Percentiles rank a stretch among this genome's conserved stretches.
phyloP scores from a whole-genome alignment of 1,140 invertebrate species.

The Drosophila triauraria region DNA sequence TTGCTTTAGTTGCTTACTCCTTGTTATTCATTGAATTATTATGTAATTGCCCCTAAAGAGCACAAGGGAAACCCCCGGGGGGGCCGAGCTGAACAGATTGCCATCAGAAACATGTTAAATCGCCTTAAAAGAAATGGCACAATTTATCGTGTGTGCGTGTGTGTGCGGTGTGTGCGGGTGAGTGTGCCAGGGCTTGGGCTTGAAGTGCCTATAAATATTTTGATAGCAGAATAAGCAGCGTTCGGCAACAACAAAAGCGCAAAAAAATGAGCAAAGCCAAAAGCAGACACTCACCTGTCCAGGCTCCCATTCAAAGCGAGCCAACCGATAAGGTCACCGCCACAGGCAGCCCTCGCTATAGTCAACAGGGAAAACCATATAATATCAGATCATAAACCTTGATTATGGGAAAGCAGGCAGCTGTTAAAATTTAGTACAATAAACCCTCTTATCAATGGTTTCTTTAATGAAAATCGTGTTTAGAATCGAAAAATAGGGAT shows the following conservation, averaged over 20 bases:
- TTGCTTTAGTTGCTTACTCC: slow-evolving; percentile 16
- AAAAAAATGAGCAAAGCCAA: slow-evolving; percentile 55
- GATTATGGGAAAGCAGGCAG: slow-evolving; percentile 9
- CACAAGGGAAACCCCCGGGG: slow-evolving; percentile 27
- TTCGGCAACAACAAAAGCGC: slow-evolving; percentile 5
- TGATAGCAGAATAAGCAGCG: slow-evolving; percentile 55
- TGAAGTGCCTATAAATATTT: slow-evolving; percentile 75
- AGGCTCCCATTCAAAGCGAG: slow-evolving; percentile 39
- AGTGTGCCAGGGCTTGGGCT: slow-evolving; percentile 22
- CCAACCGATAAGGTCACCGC: slow-evolving; percentile 20
- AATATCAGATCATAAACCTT: background rate
- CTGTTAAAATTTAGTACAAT: background rate
- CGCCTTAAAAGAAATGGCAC: slow-evolving; percentile 56
- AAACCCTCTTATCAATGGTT: background rate
- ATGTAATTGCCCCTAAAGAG: slow-evolving; percentile 65
- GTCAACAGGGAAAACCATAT: background rate
- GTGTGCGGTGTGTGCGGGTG: background rate
- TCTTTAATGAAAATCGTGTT: background rate
- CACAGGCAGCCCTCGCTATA: slow-evolving; percentile 19
- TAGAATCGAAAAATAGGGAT: background rate
- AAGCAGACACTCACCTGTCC: slow-evolving; percentile 72
- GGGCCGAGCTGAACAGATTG: slow-evolving; percentile 7
- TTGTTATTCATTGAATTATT: slow-evolving; percentile 79
- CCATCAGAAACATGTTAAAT: slow-evolving; percentile 50
- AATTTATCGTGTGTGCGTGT: slow-evolving; percentile 35